These are phyloP conservation scores for Pseudopleuronectes americanus DNA, from an alignment of 2,797 vertebrate genomes.

Conservation along the genomic window DNA sequence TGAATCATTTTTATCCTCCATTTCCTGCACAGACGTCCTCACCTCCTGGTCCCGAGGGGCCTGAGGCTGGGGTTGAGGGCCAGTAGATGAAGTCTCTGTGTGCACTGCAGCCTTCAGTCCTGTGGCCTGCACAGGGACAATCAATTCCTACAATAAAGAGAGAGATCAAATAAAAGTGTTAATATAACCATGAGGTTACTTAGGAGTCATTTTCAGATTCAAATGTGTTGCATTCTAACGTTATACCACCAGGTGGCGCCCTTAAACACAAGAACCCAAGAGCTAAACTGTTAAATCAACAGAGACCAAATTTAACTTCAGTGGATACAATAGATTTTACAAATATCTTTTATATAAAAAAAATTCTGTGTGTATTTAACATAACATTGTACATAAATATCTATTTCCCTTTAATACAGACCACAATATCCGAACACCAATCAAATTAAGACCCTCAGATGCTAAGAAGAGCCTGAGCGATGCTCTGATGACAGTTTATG, in stretches of 20 bases:
- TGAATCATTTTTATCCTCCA: constrained; percentile 32
- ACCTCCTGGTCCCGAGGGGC: constrained; percentile 57
- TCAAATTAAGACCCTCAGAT: not conserved
- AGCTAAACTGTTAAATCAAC: not conserved
- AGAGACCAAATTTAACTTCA: not conserved
- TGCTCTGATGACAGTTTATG: not conserved
- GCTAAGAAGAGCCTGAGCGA: not conserved
- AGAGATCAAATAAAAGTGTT: not conserved
- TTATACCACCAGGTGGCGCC: constrained; percentile 54
- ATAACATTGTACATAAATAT: constrained; percentile 1
- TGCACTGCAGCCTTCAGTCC: constrained; percentile 48
- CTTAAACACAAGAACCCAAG: not conserved
- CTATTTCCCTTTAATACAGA: not conserved
- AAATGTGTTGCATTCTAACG: not conserved
- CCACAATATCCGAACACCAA: not conserved
- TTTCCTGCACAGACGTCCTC: constrained; percentile 53
- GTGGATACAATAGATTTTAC: not conserved
- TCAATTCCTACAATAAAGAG: constrained; percentile 45
- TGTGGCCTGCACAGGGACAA: constrained; percentile 66
- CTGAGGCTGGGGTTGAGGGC: constrained; percentile 41
- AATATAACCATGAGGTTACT: not conserved
- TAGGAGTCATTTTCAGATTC: not conserved
- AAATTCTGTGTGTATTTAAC: not conserved
- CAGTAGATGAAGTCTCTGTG: constrained; percentile 13
- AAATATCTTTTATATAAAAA: not conserved